phyloP scores from a whole-genome alignment of 1,140 invertebrate genomes.

The Contarinia nasturtii region DNA sequence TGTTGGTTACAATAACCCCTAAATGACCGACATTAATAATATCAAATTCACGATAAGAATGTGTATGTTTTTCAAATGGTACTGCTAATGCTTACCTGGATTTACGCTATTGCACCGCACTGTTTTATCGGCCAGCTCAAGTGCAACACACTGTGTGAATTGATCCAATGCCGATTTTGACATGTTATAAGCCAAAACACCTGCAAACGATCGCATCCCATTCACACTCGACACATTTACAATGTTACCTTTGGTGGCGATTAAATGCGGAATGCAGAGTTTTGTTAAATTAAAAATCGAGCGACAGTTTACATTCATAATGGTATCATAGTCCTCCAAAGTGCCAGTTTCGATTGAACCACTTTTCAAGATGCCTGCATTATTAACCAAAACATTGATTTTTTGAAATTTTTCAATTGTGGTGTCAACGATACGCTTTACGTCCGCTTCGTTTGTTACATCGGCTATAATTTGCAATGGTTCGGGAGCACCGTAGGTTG shows the following conservation, averaged over 20 bases:
- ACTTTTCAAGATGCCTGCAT: slow-evolving; percentile 65
- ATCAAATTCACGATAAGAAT: neutral
- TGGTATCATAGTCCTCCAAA: slow-evolving; percentile 61
- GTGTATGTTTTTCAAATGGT: neutral
- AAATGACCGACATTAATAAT: slow-evolving; percentile 51
- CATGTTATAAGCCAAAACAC: slow-evolving; percentile 63
- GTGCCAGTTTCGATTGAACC: slow-evolving; percentile 69
- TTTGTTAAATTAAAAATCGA: slow-evolving; percentile 68
- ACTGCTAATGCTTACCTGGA: neutral
- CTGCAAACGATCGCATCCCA: slow-evolving; percentile 59
- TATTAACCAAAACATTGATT: slow-evolving; percentile 67
- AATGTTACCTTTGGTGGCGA: slow-evolving; percentile 47
- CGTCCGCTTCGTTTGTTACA: slow-evolving; percentile 54
- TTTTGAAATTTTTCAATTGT: slow-evolving; percentile 49
- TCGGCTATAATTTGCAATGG: slow-evolving; percentile 26
- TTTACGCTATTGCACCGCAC: neutral
- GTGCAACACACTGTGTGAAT: slow-evolving; percentile 47
- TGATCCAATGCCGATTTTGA: slow-evolving; percentile 83
- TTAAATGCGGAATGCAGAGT: slow-evolving; percentile 63
- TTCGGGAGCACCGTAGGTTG: neutral
- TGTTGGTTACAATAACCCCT: slow-evolving; percentile 50
- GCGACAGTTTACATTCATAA: slow-evolving; percentile 73
- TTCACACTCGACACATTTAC: slow-evolving; percentile 84
- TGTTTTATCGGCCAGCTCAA: neutral
- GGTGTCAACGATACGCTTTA: slow-evolving; percentile 45